Conservation (phyloP, 2,888 invertebrate genomes). For the Ophioninae sp. region DNA sequence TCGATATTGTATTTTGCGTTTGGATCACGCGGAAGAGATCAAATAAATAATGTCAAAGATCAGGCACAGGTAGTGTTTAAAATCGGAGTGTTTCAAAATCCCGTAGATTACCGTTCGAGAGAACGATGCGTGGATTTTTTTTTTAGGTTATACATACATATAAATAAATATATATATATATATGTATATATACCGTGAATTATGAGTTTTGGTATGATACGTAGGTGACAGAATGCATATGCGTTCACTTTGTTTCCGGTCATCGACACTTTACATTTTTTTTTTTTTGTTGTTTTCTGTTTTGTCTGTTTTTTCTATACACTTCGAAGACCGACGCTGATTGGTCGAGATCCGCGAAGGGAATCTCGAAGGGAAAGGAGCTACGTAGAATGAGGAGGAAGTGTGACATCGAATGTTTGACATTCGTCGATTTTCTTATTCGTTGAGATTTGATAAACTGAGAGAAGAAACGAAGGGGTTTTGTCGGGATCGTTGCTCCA, state of each 20-base stretch:
- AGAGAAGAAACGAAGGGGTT: constrained; percentile 13
- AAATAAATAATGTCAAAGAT: constrained; percentile 72
- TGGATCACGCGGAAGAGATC: constrained; percentile 47
- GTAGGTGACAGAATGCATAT: constrained; percentile 47
- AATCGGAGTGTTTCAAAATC: constrained; percentile 50
- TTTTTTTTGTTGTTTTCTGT: background rate
- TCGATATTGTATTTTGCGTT: constrained; percentile 14
- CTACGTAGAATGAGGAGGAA: constrained; percentile 39
- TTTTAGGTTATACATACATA: constrained; percentile 47
- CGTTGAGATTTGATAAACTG: constrained; percentile 14
- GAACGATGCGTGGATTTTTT: constrained; percentile 54
- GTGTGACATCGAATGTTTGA: constrained; percentile 29
- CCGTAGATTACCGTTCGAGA: constrained; percentile 51
- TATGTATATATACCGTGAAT: constrained; percentile 49
- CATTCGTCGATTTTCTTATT: constrained; percentile 29
- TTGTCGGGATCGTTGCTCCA: background rate
- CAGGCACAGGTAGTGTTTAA: constrained; percentile 77
- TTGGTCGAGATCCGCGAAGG: constrained; percentile 54
- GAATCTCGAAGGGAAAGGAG: constrained; percentile 43
- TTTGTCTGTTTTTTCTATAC: constrained; percentile 15
- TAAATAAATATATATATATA: constrained; percentile 30
- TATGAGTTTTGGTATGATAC: constrained; percentile 57
- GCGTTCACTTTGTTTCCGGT: constrained; percentile 38
- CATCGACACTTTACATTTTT: constrained; percentile 23
- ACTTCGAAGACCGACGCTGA: constrained; percentile 46